phyloP scores from a whole-genome alignment of 1,140 invertebrate species.

The Tigriopus japonicus region DNA sequence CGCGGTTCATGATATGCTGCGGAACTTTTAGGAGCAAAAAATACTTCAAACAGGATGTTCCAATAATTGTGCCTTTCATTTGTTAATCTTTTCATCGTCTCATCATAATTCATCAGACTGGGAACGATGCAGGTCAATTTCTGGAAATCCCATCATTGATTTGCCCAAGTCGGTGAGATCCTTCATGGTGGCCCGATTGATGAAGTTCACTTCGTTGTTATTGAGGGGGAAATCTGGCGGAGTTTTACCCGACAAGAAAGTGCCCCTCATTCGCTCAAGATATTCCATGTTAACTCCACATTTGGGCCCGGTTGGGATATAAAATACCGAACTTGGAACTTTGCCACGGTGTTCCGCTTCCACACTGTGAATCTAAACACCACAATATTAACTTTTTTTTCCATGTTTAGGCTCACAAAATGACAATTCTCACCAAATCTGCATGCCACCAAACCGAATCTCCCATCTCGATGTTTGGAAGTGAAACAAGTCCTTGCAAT shows the following conservation, averaged over 20 bases:
- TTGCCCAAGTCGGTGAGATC: not conserved
- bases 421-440: not conserved
- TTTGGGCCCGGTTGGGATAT: not conserved
- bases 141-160: no score
- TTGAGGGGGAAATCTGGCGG: not conserved
- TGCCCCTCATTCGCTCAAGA: not conserved
- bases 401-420: not conserved
- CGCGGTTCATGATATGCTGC: no score
- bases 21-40: no score
- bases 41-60: no score
- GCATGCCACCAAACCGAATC: constrained; percentile 10
- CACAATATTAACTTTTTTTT: not conserved
- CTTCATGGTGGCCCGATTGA: not conserved
- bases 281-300: not conserved
- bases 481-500: not conserved
- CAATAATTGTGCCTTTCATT: no score
- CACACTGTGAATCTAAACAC: not conserved
- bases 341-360: not conserved
- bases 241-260: not conserved
- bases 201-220: not conserved
- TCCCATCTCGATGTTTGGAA: not conserved
- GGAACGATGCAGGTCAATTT: no score
- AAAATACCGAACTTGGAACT: not conserved
- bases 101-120: no score
- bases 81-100: no score